phyloP scores from a whole-genome alignment of 2,113 vertebrate genomes.

The Macroglossus sobrinus region DNA sequence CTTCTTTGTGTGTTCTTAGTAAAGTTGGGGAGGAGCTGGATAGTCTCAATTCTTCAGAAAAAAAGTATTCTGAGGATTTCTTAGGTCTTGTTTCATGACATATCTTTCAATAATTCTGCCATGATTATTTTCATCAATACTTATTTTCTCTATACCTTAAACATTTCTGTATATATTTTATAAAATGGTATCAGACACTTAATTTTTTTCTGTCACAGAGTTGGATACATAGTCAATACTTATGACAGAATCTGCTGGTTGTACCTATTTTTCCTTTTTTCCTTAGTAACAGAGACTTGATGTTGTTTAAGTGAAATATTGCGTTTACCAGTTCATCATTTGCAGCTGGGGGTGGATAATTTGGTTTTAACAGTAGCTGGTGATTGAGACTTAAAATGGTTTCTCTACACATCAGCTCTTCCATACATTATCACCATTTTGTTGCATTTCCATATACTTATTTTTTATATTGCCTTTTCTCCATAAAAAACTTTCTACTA shows the following conservation, averaged over 20 bases:
- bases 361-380: background rate
- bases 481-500: background rate
- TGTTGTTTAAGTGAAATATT: background rate
- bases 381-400: background rate
- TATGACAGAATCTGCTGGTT: background rate
- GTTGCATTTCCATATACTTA: background rate
- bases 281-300: background rate
- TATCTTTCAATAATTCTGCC: background rate
- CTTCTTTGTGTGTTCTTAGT: background rate
- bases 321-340: background rate
- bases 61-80: background rate
- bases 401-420: background rate
- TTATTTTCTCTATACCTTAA: background rate
- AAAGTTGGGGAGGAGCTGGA: background rate
- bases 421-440: background rate
- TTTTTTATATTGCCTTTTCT: background rate
- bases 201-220: background rate
- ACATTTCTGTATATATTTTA: background rate
- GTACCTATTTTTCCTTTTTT: background rate
- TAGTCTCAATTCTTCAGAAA: background rate
- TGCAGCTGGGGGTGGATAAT: background rate
- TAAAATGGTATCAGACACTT: background rate
- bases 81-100: background rate
- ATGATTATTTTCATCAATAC: background rate
- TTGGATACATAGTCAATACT: background rate